phyloP scores from a whole-genome alignment of 2,888 invertebrate genomes.

The Amiota minor region DNA sequence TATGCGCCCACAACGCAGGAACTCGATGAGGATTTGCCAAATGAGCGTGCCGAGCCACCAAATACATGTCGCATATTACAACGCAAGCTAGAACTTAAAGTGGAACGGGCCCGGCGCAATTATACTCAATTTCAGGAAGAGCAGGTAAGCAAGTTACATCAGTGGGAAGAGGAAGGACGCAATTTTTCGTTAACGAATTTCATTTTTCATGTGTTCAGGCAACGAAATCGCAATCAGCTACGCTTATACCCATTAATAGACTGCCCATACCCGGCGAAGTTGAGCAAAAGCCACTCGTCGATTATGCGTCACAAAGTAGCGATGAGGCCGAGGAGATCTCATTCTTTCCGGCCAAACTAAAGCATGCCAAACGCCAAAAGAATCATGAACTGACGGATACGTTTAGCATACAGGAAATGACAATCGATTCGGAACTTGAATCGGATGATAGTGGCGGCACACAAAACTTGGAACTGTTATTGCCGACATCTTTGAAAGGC shows the following conservation, averaged over 20 bases:
- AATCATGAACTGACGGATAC: conserved; percentile 72
- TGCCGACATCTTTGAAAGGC: conserved; percentile 66
- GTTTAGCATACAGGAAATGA: conserved; percentile 74
- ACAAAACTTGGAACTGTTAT: conserved; percentile 71
- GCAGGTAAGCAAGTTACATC: conserved; percentile 50
- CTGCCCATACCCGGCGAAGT: conserved; percentile 71
- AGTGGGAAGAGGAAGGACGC: background rate
- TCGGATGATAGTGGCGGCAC: conserved; percentile 72
- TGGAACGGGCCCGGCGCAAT: conserved; percentile 73
- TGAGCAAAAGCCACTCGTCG: conserved; percentile 72
- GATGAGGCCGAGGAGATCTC: conserved; percentile 73
- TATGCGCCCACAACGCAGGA: conserved; percentile 55
- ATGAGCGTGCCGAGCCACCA: conserved; percentile 59
- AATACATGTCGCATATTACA: conserved; percentile 73
- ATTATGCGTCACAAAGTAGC: conserved; percentile 72
- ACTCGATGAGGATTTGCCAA: conserved; percentile 57
- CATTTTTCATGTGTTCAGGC: conserved; percentile 50
- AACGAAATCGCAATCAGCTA: conserved; percentile 69
- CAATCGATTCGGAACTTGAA: conserved; percentile 72
- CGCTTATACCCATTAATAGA: conserved; percentile 72
- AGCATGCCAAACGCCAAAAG: conserved; percentile 60
- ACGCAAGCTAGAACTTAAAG: conserved; percentile 73
- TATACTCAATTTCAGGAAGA: conserved; percentile 71
- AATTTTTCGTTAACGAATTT: conserved; percentile 18
- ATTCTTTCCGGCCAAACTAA: conserved; percentile 70